Percentiles rank a stretch among this genome's conserved stretches.
phyloP scores from a whole-genome alignment of 2,113 vertebrate species.

The Noctilio leporinus region DNA sequence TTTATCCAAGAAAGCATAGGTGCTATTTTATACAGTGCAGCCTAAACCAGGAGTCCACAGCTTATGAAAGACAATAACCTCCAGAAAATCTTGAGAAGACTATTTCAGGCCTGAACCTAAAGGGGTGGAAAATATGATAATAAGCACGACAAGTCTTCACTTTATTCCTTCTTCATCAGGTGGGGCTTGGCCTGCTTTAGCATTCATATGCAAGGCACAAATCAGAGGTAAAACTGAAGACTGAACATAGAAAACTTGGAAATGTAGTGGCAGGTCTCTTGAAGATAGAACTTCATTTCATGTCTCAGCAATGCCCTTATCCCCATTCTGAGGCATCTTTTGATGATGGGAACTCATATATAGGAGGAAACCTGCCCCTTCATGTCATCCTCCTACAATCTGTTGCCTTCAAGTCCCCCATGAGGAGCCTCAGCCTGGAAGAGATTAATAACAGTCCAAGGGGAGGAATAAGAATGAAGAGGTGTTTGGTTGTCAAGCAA shows the following conservation, averaged over 20 bases:
- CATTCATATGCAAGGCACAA: not conserved
- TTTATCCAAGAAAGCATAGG: constrained; percentile 25
- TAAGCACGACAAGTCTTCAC: not conserved
- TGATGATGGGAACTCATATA: not conserved
- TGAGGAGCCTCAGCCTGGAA: not conserved
- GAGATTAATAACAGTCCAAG: not conserved
- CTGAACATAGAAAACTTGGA: not conserved
- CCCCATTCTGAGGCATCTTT: not conserved
- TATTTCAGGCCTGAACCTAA: not conserved
- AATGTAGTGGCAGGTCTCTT: not conserved
- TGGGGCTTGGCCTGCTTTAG: not conserved
- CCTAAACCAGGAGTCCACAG: not conserved
- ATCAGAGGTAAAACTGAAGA: not conserved
- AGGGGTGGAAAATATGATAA: not conserved
- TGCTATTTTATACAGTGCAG: not conserved
- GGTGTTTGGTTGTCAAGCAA: not conserved
- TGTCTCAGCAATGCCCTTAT: not conserved
- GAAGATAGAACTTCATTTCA: not conserved
- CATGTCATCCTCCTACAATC: not conserved
- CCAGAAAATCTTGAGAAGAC: not conserved
- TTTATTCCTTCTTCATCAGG: not conserved
- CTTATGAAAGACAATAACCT: not conserved
- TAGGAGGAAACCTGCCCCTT: not conserved
- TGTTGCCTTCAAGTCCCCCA: not conserved
- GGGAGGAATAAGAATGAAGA: not conserved